Conservation (phyloP, 2,888 invertebrate species). For the Campopleginae sp. region DNA sequence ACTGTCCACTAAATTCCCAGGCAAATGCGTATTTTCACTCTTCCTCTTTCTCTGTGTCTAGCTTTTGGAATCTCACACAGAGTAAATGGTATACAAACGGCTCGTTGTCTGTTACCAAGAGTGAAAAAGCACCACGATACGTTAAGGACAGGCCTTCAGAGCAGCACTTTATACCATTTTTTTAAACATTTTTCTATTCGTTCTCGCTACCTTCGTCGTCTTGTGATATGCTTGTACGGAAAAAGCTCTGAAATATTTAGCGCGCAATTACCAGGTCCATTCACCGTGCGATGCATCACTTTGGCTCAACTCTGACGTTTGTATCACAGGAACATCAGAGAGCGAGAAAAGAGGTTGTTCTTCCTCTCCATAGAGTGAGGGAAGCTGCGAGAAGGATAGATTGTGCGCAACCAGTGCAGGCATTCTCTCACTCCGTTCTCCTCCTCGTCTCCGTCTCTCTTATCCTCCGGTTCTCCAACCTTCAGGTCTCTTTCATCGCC, state of each 20-base stretch:
- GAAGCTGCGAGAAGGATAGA: slow-evolving; percentile 35
- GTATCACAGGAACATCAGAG: slow-evolving; percentile 57
- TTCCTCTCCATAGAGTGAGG: slow-evolving; percentile 56
- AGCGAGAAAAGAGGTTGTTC: slow-evolving; percentile 64
- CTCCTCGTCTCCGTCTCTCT: slow-evolving; percentile 38
- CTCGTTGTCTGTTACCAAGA: slow-evolving; percentile 58
- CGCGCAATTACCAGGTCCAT: slow-evolving; percentile 83
- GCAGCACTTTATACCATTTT: slow-evolving; percentile 60
- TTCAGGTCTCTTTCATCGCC: slow-evolving; percentile 52
- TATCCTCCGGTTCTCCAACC: slow-evolving; percentile 37
- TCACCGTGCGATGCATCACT: slow-evolving; percentile 81
- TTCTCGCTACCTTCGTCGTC: slow-evolving; percentile 55
- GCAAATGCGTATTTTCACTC: slow-evolving; percentile 11
- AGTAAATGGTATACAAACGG: slow-evolving; percentile 50
- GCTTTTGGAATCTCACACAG: slow-evolving; percentile 49
- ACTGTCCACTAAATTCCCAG: slow-evolving; percentile 43
- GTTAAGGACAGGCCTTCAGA: slow-evolving; percentile 52
- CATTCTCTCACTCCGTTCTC: slow-evolving; percentile 56
- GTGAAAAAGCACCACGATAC: slow-evolving; percentile 52
- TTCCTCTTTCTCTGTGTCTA: slow-evolving; percentile 33
- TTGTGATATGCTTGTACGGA: slow-evolving; percentile 80
- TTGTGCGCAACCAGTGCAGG: slow-evolving; percentile 73
- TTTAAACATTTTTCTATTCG: slow-evolving; percentile 38
- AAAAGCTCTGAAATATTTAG: slow-evolving; percentile 83
- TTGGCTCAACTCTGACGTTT: slow-evolving; percentile 69